Conservation (phyloP, 2,113 vertebrate species). For the Pomatorhinus ruficollis region DNA sequence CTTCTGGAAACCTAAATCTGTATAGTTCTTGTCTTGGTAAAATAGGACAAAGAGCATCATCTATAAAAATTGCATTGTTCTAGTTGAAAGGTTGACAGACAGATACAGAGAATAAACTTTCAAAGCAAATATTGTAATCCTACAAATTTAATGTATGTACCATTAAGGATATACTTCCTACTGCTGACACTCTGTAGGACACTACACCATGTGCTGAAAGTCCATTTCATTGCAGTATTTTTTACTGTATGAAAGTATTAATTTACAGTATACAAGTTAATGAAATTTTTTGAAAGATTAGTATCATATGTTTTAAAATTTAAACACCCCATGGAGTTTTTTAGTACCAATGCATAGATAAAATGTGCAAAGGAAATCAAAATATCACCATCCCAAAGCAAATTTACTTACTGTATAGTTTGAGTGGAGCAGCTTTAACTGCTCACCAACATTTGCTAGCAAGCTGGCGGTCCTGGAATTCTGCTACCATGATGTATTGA, state of each 20-base stretch:
- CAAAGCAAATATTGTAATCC: neutral
- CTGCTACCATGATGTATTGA: neutral
- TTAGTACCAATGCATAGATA: neutral
- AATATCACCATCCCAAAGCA: neutral
- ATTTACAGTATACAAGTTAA: conserved; percentile 33
- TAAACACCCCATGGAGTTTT: conserved; percentile 1
- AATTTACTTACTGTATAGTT: neutral
- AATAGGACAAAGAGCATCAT: neutral
- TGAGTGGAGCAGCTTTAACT: neutral
- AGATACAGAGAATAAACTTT: neutral
- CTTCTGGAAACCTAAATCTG: neutral
- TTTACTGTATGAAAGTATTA: conserved; percentile 34
- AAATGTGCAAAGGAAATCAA: neutral
- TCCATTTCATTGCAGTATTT: conserved; percentile 16
- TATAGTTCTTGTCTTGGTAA: neutral
- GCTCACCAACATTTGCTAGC: neutral
- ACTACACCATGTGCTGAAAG: neutral
- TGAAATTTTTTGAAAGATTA: conserved; percentile 19
- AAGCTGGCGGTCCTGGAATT: accelerated
- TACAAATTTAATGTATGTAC: neutral
- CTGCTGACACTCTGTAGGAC: neutral
- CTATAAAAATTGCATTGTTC: neutral
- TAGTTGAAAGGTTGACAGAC: neutral
- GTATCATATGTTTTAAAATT: conserved; percentile 20
- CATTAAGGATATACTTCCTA: conserved; percentile 10